Percentiles rank a stretch among this genome's conserved stretches.
Conservation (phyloP, 2,797 vertebrate genomes). For the Pangasius mekongensis region DNA sequence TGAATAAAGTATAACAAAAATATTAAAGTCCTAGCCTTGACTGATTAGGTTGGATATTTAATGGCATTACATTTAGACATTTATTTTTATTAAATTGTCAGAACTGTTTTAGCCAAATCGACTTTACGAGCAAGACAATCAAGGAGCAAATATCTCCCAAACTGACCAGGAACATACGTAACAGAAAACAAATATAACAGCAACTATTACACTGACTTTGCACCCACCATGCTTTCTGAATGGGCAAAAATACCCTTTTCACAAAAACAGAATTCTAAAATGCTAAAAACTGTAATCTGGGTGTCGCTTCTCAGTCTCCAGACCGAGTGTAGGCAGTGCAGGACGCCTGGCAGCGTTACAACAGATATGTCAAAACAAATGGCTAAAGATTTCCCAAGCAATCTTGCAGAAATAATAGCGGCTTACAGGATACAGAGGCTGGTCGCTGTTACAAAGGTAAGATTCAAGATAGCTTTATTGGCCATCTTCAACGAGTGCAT, state of each 20-base stretch:
- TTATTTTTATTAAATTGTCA: neutral
- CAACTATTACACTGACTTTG: neutral
- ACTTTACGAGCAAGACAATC: neutral
- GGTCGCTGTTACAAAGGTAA: neutral
- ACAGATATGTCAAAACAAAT: neutral
- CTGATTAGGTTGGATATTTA: neutral
- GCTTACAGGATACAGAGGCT: neutral
- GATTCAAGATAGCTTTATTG: neutral
- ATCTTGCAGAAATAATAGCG: neutral
- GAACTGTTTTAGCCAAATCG: neutral
- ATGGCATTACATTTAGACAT: neutral
- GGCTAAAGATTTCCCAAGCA: neutral
- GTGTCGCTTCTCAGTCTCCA: neutral
- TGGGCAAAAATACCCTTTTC: neutral
- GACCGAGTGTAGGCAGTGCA: neutral
- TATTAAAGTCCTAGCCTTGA: neutral
- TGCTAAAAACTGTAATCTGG: neutral
- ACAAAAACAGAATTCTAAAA: neutral
- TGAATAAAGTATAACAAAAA: neutral
- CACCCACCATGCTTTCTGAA: neutral
- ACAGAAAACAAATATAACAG: neutral
- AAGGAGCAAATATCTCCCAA: neutral
- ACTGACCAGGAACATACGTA: neutral
- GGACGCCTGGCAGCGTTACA: neutral
- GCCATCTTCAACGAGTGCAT: neutral